phyloP scores from a whole-genome alignment of 2,888 invertebrate genomes.

The Eupsilia transversa region DNA sequence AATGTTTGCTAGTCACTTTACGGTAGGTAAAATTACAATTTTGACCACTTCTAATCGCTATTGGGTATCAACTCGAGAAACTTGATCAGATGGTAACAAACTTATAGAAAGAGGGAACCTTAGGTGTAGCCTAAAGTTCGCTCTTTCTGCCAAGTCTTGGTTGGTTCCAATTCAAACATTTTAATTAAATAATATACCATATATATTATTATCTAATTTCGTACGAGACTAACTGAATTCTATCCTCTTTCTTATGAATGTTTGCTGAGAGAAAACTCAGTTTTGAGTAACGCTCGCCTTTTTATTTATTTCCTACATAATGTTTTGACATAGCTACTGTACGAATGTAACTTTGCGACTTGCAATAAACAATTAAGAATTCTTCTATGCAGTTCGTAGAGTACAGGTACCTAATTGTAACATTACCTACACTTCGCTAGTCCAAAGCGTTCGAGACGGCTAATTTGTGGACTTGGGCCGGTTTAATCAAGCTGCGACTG shows the following conservation, averaged over 20 bases:
- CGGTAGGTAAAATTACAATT: not conserved
- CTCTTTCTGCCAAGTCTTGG: not conserved
- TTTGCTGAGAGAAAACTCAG: not conserved
- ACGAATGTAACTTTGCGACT: conserved; percentile 1
- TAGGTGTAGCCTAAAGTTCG: no score
- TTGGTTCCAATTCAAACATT: not conserved
- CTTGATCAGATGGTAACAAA: no score
- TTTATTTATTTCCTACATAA: no score
- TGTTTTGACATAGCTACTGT: no score
- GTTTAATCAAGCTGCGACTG: conserved; percentile 62
- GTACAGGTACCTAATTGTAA: conserved; percentile 38
- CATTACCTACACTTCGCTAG: conserved; percentile 33
- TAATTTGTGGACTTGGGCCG: conserved; percentile 59
- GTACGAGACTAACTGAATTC: not conserved
- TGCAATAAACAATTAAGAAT: conserved; percentile 18
- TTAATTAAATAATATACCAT: not conserved
- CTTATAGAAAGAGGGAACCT: no score
- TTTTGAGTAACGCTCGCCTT: not conserved
- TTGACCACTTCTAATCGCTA: not conserved
- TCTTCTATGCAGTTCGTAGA: conserved; percentile 20
- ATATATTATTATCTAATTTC: not conserved
- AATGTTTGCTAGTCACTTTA: conserved; percentile 67
- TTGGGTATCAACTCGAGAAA: not conserved
- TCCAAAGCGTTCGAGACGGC: conserved; percentile 31
- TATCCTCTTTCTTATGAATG: not conserved